Conservation (phyloP, 2,888 invertebrate genomes). For the Dolichopus griseipennis region DNA sequence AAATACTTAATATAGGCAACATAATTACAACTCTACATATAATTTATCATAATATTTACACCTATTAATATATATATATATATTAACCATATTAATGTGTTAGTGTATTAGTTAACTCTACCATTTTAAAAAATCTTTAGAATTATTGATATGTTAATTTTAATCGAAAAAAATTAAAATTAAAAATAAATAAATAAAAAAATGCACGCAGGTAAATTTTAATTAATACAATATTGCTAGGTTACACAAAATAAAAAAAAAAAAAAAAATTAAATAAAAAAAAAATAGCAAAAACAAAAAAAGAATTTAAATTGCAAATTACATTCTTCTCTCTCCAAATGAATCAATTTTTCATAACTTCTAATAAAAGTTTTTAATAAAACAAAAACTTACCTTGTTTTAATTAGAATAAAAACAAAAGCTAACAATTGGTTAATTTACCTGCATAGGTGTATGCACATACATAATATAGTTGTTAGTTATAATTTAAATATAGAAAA, state of each 20-base stretch:
- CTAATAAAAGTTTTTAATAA: not conserved
- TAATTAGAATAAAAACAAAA: not conserved
- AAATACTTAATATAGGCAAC: too few relatives aligned
- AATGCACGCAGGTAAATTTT: constrained; percentile 6
- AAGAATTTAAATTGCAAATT: not conserved
- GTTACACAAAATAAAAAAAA: not conserved
- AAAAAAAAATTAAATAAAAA: not conserved
- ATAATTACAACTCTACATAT: too few relatives aligned
- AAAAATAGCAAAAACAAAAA: not conserved
- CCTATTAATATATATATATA: too few relatives aligned
- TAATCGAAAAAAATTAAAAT: too few relatives aligned
- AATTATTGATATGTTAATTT: too few relatives aligned
- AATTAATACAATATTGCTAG: not conserved
- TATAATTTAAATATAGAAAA: not conserved
- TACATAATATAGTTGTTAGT: not conserved
- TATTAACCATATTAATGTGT: too few relatives aligned
- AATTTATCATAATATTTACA: too few relatives aligned
- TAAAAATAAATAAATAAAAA: not conserved
- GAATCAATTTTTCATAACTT: not conserved
- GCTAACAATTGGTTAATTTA: not conserved
- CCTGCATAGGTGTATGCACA: not conserved
- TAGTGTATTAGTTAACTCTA: too few relatives aligned
- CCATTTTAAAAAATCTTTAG: too few relatives aligned
- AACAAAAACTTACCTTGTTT: not conserved
- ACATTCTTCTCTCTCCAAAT: not conserved